These are phyloP conservation scores for Seison nebaliae DNA, from an alignment of 1,140 invertebrate genomes.

Conservation along the genomic window DNA sequence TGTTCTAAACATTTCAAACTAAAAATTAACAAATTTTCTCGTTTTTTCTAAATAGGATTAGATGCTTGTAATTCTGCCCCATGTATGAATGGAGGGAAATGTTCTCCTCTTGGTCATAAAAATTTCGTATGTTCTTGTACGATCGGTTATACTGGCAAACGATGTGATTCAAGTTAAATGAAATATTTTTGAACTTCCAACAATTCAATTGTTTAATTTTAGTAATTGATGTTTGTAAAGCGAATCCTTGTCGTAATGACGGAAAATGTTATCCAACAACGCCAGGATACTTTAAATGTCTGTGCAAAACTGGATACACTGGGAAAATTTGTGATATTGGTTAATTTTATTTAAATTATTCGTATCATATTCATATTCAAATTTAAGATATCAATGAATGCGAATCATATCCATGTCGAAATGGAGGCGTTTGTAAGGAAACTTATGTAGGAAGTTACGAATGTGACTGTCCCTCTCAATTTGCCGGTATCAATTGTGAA, in stretches of 20 bases:
- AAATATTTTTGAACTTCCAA: background rate
- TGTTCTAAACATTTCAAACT: background rate
- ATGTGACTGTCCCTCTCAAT: slow-evolving; percentile 41
- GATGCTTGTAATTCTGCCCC: slow-evolving; percentile 3
- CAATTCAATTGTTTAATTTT: background rate
- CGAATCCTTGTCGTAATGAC: slow-evolving; percentile 45
- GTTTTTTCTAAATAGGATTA: background rate
- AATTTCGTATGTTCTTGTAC: slow-evolving; percentile 14
- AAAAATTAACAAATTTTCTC: no score
- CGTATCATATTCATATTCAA: no score
- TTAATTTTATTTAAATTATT: no score
- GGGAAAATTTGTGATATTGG: slow-evolving; percentile 16
- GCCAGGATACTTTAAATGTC: slow-evolving; percentile 14
- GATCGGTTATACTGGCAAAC: slow-evolving; percentile 14
- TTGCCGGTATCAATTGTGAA: slow-evolving; percentile 50
- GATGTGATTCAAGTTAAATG: no score
- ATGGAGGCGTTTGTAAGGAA: slow-evolving; percentile 6
- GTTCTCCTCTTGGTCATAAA: slow-evolving; percentile 20
- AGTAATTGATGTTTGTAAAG: slow-evolving; percentile 68
- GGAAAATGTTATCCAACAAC: slow-evolving; percentile 25
- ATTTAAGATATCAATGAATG: no score
- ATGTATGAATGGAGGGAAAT: slow-evolving; percentile 40
- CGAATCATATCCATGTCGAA: slow-evolving; percentile 9
- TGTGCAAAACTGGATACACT: slow-evolving; percentile 15
- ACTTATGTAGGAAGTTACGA: slow-evolving; percentile 12